These are phyloP conservation scores for Cyprinus carpio DNA, from an alignment of 2,113 vertebrate genomes.

Conservation along the genomic window DNA sequence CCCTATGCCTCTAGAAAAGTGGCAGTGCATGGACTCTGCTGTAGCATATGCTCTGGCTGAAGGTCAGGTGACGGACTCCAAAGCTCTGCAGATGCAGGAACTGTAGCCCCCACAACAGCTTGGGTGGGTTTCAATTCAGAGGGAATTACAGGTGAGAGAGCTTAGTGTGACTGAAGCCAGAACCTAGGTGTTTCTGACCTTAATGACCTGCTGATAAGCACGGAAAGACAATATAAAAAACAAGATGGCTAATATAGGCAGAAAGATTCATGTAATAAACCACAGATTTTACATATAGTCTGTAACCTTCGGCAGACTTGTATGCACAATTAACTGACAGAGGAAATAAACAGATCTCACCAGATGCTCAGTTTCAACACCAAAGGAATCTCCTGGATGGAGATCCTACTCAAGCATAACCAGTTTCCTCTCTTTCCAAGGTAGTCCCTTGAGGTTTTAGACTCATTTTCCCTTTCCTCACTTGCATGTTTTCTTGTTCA, in stretches of 20 bases:
- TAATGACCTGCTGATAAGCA: slow-evolving; percentile 15
- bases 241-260: neutral
- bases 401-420: slow-evolving; percentile 12
- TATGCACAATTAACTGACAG: slow-evolving; percentile 3
- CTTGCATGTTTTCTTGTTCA: slow-evolving; percentile 42
- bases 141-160: slow-evolving; percentile 41
- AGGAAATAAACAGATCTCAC: slow-evolving; percentile 17
- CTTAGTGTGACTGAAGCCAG: slow-evolving; percentile 37
- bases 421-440: slow-evolving; percentile 35
- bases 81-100: slow-evolving; percentile 46
- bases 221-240: neutral
- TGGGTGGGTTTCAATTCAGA: slow-evolving; percentile 50
- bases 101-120: slow-evolving; percentile 20
- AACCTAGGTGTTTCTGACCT: slow-evolving; percentile 41
- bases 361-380: slow-evolving; percentile 5
- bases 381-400: neutral
- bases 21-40: slow-evolving; percentile 52
- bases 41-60: slow-evolving; percentile 76
- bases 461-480: slow-evolving; percentile 40
- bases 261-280: slow-evolving; percentile 1
- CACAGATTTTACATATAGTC: neutral
- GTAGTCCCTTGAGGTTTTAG: slow-evolving; percentile 37
- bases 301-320: neutral
- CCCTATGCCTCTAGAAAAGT: slow-evolving; percentile 47
- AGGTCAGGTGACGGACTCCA: slow-evolving; percentile 67